phyloP scores from a whole-genome alignment of 2,113 vertebrate genomes.

The Cettia cetti region DNA sequence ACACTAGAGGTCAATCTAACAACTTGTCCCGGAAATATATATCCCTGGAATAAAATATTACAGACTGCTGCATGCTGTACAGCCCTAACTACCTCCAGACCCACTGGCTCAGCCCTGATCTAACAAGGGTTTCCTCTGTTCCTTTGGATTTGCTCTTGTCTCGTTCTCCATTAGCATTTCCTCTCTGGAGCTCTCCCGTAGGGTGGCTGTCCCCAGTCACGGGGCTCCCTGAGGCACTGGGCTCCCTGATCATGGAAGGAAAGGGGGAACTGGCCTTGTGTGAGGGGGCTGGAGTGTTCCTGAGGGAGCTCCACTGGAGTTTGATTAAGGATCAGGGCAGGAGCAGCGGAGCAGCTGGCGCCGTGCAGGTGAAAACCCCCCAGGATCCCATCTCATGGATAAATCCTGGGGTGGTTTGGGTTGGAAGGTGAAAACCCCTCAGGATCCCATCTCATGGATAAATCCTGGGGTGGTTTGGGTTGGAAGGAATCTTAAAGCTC shows the following conservation, averaged over 20 bases:
- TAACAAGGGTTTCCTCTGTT: constrained; percentile 33
- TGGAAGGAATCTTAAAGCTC: background rate
- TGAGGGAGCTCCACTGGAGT: background rate
- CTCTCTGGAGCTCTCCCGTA: background rate
- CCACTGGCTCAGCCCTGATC: background rate
- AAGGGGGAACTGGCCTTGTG: background rate
- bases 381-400: background rate
- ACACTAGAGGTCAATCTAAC: constrained; percentile 59
- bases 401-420: background rate
- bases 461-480: background rate
- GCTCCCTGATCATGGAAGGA: background rate
- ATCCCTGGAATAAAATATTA: constrained; percentile 32
- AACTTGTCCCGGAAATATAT: constrained; percentile 37
- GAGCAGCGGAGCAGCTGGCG: background rate
- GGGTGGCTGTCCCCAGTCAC: background rate
- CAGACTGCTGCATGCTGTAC: background rate
- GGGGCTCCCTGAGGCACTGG: background rate
- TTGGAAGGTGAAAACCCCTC: background rate
- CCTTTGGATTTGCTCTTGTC: constrained; percentile 10
- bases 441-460: background rate
- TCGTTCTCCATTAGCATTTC: constrained; percentile 3
- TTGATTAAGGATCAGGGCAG: background rate
- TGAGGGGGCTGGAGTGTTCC: background rate
- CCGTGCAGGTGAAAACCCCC: rapidly evolving
- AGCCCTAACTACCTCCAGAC: constrained; percentile 52